phyloP scores from a whole-genome alignment of 2,888 invertebrate species.

The Bedellia somnulentella region DNA sequence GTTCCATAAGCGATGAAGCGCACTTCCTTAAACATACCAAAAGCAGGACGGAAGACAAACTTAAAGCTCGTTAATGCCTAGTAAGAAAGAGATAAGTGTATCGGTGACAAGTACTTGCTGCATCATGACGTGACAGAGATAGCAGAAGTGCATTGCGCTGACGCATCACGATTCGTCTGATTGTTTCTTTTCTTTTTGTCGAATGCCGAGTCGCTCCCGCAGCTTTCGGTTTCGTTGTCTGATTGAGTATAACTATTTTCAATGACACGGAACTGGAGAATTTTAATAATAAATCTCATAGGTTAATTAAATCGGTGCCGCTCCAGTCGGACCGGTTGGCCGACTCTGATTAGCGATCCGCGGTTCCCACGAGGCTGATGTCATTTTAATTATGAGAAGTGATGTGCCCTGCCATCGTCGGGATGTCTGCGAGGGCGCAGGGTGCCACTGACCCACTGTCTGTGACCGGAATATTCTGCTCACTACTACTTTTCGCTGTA shows the following conservation, averaged over 20 bases:
- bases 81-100: slow-evolving; percentile 19
- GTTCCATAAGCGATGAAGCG: slow-evolving; percentile 30
- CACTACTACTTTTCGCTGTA: slow-evolving; percentile 34
- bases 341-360: slow-evolving; percentile 29
- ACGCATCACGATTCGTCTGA: slow-evolving; percentile 47
- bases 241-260: slow-evolving; percentile 16
- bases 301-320: slow-evolving; percentile 33
- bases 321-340: slow-evolving; percentile 40
- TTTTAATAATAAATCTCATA: slow-evolving; percentile 4
- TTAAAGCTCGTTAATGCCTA: slow-evolving; percentile 2
- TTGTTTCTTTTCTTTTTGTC: slow-evolving; percentile 35
- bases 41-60: slow-evolving; percentile 14
- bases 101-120: slow-evolving; percentile 22
- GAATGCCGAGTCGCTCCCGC: slow-evolving; percentile 20
- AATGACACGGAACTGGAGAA: slow-evolving; percentile 1
- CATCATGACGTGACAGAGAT: slow-evolving; percentile 23
- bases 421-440: slow-evolving; percentile 24
- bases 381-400: slow-evolving; percentile 48
- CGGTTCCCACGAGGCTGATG: slow-evolving; percentile 56
- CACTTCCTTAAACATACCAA: slow-evolving; percentile 50
- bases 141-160: slow-evolving; percentile 46
- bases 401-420: slow-evolving; percentile 20
- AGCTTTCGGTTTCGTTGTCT: slow-evolving; percentile 39
- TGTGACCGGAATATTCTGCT: slow-evolving; percentile 22
- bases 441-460: slow-evolving; percentile 40